Evolutionary conservation across 2,888 invertebrate genomes (phyloP), one percentile per base, ranked within the genome.

Genomic region (Caenorhabditis sp.): DNA sequence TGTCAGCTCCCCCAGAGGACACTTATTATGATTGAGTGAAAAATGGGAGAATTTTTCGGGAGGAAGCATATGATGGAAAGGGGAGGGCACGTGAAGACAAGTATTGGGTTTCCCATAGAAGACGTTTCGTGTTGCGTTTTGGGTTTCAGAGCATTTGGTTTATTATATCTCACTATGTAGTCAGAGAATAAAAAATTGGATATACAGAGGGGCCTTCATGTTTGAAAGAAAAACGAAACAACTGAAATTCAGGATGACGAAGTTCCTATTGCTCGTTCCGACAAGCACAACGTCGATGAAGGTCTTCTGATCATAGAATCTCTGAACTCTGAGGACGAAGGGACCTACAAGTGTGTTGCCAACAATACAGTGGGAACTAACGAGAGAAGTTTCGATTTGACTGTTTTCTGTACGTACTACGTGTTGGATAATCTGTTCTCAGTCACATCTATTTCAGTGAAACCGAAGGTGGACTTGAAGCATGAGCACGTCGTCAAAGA

Each of bases 271-370:
- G 59, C 56, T 1, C 77, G 73, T 12, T 87, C 89, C 0, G 90
- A 90, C 64, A 87, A 87, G 64, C 87, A 89, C 63, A 85, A 77
- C 16, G 86, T 87, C n/a, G 87, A 87, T n/a, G 87, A 85, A 47
- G 89, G 89, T 8, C 85, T 87, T 35, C 75, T 89, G 16, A 83
- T 87, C 14, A 85, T 89, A 66, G 85, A 89, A 47, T 80, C 86
- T 0, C 68, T 88, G 14, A 76, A 85, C 10, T 75, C 75, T 24
- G 85, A 85, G 47, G 87, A 89, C 63, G 85, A 75, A 16, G 88
- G 86, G 56, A 68, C 79, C 7, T 89, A 89, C 82, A 85, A 84
- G 56, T 89, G 89, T 56, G 59, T 85, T 26, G 89, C 88, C 2
- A 84, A 73, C 31, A 89, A 89, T 58, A 76, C 75, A 8, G 81